These are phyloP conservation scores for Columba guinea DNA, from an alignment of 2,797 vertebrate species.

Conservation along the genomic window DNA sequence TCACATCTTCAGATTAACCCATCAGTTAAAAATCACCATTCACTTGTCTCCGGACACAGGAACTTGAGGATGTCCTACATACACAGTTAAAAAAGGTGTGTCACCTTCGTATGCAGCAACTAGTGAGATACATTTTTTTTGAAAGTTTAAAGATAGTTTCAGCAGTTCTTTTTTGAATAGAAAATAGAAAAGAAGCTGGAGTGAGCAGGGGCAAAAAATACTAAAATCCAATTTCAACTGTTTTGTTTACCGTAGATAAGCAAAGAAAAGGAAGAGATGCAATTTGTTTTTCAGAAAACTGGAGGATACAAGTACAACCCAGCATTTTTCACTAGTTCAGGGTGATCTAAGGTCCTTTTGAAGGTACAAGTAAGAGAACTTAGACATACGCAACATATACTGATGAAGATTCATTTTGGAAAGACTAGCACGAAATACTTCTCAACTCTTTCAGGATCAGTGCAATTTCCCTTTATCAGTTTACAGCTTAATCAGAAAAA, in stretches of 20 bases:
- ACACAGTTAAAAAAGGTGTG: neutral
- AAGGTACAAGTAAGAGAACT: neutral
- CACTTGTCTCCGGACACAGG: neutral
- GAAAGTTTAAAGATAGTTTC: neutral
- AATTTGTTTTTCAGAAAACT: neutral
- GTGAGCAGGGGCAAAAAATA: neutral
- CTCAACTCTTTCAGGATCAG: neutral
- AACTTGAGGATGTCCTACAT: neutral
- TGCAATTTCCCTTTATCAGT: neutral
- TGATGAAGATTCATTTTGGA: neutral
- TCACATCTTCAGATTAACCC: neutral
- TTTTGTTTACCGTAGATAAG: neutral
- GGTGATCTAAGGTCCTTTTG: neutral
- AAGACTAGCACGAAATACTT: neutral
- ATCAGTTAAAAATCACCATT: neutral
- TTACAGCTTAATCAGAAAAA: neutral
- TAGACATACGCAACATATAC: neutral
- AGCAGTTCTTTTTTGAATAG: neutral
- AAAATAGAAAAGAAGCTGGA: neutral
- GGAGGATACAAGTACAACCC: neutral
- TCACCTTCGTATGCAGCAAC: neutral
- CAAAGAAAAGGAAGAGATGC: neutral
- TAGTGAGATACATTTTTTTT: neutral
- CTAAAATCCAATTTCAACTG: neutral
- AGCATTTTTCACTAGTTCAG: neutral